A percentile compares a stretch with the other conserved stretches of the same genome.
Conservation (phyloP, 2,113 vertebrate species). For the Poeciliopsis turrubarensis region DNA sequence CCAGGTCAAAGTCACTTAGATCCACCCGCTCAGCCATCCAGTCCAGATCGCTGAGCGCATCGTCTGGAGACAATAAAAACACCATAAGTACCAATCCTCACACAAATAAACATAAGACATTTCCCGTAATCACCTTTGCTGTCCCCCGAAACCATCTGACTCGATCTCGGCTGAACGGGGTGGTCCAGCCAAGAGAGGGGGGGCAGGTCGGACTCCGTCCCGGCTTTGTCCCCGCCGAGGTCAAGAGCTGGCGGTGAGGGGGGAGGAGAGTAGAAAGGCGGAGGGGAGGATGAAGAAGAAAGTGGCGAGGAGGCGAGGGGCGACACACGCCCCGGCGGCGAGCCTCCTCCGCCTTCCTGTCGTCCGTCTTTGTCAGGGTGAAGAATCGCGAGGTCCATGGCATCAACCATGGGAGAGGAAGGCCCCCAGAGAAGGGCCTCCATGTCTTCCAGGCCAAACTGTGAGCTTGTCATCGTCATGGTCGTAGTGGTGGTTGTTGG, state of each 20-base stretch:
- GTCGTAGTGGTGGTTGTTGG: conserved; percentile 84
- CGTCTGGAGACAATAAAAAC: conserved; percentile 73
- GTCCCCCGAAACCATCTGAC: conserved; percentile 68
- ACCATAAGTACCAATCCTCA: background rate
- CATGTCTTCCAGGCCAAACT: conserved; percentile 90
- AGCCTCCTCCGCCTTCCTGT: conserved; percentile 59
- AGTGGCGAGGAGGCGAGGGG: conserved; percentile 63
- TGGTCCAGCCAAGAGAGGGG: conserved; percentile 83
- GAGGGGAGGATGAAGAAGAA: conserved; percentile 71
- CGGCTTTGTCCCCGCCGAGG: conserved; percentile 67
- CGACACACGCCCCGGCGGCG: conserved; percentile 75
- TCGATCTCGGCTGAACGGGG: conserved; percentile 80
- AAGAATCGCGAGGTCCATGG: conserved; percentile 76
- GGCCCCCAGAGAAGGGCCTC: conserved; percentile 85
- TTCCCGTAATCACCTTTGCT: conserved; percentile 80
- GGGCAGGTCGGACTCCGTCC: conserved; percentile 57
- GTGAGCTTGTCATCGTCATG: conserved; percentile 88
- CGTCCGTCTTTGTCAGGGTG: conserved; percentile 60
- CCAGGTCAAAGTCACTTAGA: conserved; percentile 90
- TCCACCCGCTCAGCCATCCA: conserved; percentile 96
- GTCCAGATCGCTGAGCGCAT: conserved; percentile 88
- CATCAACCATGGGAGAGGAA: conserved; percentile 95
- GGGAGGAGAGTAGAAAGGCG: conserved; percentile 70
- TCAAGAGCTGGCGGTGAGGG: conserved; percentile 43
- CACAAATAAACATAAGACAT: background rate